phyloP scores from a whole-genome alignment of 2,888 invertebrate genomes.

The Eristalinus aeneus region DNA sequence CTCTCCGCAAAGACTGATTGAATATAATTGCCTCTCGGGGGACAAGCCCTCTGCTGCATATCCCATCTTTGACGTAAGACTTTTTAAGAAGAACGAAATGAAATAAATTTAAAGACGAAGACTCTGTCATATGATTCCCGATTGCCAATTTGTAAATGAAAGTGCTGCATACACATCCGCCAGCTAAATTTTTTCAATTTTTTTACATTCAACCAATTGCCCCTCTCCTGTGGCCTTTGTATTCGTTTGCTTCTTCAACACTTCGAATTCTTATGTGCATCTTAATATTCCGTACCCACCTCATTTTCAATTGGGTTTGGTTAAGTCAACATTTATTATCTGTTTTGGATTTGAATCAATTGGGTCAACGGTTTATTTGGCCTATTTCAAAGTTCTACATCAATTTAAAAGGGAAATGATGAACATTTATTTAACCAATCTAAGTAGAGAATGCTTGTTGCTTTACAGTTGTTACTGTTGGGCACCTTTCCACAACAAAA shows the following conservation, averaged over 20 bases:
- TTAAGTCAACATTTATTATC: slow-evolving; percentile 27
- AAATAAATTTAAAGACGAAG: slow-evolving; percentile 32
- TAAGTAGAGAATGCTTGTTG: no score
- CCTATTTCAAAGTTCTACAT: no score
- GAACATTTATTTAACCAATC: no score
- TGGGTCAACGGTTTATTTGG: no score
- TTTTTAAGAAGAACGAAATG: slow-evolving; percentile 7
- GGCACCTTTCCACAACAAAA: no score
- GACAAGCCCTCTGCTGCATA: slow-evolving; percentile 26
- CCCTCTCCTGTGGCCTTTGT: not conserved
- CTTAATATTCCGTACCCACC: slow-evolving; percentile 9
- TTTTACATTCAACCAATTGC: slow-evolving; percentile 1
- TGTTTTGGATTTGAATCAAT: no score
- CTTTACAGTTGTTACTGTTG: no score
- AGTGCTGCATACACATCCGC: slow-evolving; percentile 64
- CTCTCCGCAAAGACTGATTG: slow-evolving; percentile 57
- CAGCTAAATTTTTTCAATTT: slow-evolving; percentile 26
- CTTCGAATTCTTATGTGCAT: not conserved
- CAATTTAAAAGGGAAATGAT: no score
- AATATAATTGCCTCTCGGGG: slow-evolving; percentile 62
- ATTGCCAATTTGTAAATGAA: slow-evolving; percentile 60
- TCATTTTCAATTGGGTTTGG: slow-evolving; percentile 39
- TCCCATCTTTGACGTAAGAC: slow-evolving; percentile 26
- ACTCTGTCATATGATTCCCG: slow-evolving; percentile 54
- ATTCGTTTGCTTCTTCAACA: not conserved